Percentiles rank a stretch among this genome's conserved stretches.
These are phyloP conservation scores for Diglossa cyanea DNA, from an alignment of 2,797 vertebrate species.

Conservation along the genomic window DNA sequence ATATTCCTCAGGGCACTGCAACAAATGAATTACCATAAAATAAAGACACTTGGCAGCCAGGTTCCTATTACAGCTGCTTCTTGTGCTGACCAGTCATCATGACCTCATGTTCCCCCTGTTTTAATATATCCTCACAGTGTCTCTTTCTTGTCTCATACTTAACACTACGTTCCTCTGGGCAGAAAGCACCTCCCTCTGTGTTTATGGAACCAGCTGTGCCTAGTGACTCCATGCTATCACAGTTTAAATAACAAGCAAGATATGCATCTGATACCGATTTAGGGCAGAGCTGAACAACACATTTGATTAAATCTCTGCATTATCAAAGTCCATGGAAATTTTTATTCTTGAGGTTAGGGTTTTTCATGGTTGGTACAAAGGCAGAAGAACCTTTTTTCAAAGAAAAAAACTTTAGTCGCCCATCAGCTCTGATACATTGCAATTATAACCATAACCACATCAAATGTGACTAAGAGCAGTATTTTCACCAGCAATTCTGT, in stretches of 20 bases:
- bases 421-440: neutral
- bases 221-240: neutral
- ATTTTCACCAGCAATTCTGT: neutral
- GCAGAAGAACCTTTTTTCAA: neutral
- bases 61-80: neutral
- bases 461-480: neutral
- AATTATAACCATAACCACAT: neutral
- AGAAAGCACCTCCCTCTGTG: neutral
- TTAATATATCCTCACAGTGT: neutral
- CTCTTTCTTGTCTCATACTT: neutral
- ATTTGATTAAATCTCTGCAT: neutral
- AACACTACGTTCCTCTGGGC: neutral
- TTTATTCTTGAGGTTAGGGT: neutral
- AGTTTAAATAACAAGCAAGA: neutral
- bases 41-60: neutral
- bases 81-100: neutral
- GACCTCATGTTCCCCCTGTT: neutral
- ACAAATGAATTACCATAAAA: neutral
- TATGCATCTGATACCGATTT: neutral
- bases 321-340: neutral
- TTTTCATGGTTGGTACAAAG: neutral
- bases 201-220: neutral
- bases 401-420: neutral
- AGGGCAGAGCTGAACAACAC: neutral
- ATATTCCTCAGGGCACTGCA: neutral